These are phyloP conservation scores for Anticlea derivata DNA, from an alignment of 2,888 invertebrate species.

Conservation along the genomic window DNA sequence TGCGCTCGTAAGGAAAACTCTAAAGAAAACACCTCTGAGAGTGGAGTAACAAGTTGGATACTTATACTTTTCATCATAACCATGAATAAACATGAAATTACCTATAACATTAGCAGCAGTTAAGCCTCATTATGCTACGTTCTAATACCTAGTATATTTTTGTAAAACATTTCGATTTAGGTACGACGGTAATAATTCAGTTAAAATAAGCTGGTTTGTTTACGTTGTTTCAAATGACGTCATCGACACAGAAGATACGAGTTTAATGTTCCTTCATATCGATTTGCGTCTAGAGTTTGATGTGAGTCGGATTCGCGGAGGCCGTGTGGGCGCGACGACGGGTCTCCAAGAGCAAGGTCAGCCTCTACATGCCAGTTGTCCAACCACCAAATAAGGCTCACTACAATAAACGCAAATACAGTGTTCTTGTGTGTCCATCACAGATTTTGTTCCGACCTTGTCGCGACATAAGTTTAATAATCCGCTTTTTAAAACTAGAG, in stretches of 20 bases:
- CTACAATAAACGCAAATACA: conserved; percentile 5
- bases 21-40: conserved; percentile 12
- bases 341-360: conserved; percentile 75
- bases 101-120: too few relatives aligned
- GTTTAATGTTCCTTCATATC: conserved; percentile 15
- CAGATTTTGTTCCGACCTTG: neutral
- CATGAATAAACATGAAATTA: too few relatives aligned
- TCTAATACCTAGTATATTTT: too few relatives aligned
- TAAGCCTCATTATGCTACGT: too few relatives aligned
- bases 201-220: conserved; percentile 14
- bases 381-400: conserved; percentile 21
- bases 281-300: conserved; percentile 23
- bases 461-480: neutral
- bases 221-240: conserved; percentile 11
- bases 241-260: conserved; percentile 9
- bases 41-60: conserved; percentile 14
- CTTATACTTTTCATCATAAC: neutral
- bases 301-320: conserved; percentile 44
- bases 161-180: too few relatives aligned
- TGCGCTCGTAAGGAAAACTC: conserved; percentile 1
- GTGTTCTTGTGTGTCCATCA: neutral
- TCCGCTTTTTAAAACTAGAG: neutral
- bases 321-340: conserved; percentile 72
- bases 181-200: neutral
- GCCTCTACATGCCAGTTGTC: conserved; percentile 14